A percentile compares a stretch with the other conserved stretches of the same genome.
These are phyloP conservation scores for Drymonia ruficornis DNA, from an alignment of 2,888 invertebrate species.

Conservation along the genomic window DNA sequence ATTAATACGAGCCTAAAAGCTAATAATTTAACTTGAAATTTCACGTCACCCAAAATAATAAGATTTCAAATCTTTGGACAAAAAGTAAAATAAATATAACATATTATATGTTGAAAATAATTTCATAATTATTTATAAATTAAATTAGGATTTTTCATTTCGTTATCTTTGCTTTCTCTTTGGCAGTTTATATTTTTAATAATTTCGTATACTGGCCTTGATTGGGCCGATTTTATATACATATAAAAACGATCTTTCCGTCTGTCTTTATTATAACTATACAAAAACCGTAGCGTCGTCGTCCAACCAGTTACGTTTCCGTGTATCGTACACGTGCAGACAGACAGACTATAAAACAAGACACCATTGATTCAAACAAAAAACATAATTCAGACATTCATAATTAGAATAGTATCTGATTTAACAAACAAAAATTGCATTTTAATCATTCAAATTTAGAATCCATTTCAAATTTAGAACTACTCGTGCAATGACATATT, in stretches of 20 bases:
- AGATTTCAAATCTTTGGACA: constrained; percentile 24
- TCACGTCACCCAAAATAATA: not conserved
- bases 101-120: constrained; percentile 7
- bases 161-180: constrained; percentile 57
- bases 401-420: constrained; percentile 22
- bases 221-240: constrained; percentile 26
- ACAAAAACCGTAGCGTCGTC: not conserved
- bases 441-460: constrained; percentile 2
- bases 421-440: constrained; percentile 29
- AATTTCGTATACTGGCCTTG: constrained; percentile 49
- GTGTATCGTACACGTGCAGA: not conserved
- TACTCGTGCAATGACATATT: constrained; percentile 69
- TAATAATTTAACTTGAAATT: not conserved
- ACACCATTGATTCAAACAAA: not conserved
- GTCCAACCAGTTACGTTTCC: too few species aligned
- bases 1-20: too few species aligned
- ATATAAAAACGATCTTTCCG: constrained; percentile 3
- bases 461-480: not conserved
- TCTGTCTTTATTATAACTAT: not conserved
- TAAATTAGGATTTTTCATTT: constrained; percentile 20
- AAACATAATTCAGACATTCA: not conserved
- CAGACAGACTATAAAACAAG: not conserved
- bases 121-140: constrained; percentile 23
- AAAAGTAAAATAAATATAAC: constrained; percentile 16
- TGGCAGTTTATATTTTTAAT: constrained; percentile 48